Conservation (phyloP, 2,888 invertebrate genomes). For the Hyposoter dolosus region DNA sequence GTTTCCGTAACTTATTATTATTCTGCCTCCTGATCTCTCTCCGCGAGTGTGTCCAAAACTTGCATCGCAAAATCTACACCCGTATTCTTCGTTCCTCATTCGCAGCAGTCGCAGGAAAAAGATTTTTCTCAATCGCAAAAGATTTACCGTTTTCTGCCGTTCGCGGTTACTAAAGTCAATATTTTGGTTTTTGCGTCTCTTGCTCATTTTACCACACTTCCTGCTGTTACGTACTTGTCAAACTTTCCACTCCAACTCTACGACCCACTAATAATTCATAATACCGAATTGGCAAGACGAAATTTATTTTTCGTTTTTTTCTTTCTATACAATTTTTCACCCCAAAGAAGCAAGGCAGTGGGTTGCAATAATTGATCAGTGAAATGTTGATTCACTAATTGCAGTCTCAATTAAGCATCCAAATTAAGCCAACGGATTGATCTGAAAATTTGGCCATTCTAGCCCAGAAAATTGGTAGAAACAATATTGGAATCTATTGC, state of each 20-base stretch:
- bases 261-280: background rate
- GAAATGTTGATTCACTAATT: background rate
- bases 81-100: slow-evolving; percentile 3
- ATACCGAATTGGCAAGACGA: background rate
- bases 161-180: background rate
- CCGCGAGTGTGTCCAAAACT: slow-evolving; percentile 26
- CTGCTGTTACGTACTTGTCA: background rate
- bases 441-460: background rate
- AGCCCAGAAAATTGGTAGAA: background rate
- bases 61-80: slow-evolving; percentile 13
- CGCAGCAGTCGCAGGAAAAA: slow-evolving; percentile 11
- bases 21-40: slow-evolving; percentile 22
- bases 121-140: slow-evolving; percentile 15
- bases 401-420: background rate
- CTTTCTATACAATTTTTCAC: background rate
- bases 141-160: slow-evolving; percentile 14
- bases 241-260: background rate
- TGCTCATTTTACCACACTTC: background rate
- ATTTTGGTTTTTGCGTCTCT: background rate
- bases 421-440: background rate
- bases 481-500: background rate
- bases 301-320: background rate
- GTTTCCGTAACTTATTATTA: slow-evolving; percentile 58
- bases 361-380: background rate
- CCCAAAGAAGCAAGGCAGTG: background rate